These are phyloP conservation scores for Danaus plexippus DNA, from an alignment of 1,140 invertebrate genomes.

Conservation along the genomic window DNA sequence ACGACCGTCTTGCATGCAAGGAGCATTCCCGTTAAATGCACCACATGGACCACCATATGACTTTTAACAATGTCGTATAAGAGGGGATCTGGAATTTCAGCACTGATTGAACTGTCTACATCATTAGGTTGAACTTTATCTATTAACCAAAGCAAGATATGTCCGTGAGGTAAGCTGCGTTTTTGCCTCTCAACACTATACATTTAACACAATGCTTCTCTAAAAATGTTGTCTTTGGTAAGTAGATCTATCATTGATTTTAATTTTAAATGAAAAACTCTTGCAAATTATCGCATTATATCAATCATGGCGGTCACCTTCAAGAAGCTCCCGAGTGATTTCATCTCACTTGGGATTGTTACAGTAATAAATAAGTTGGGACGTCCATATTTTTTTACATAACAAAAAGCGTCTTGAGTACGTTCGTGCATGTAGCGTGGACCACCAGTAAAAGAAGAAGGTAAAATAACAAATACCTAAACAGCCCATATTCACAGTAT, in stretches of 20 bases:
- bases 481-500: background rate
- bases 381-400: slow-evolving; percentile 9
- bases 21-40: background rate
- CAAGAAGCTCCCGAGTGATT: slow-evolving; percentile 3
- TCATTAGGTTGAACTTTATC: slow-evolving; percentile 12
- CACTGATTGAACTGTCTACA: slow-evolving; percentile 15
- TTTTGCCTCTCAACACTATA: too few species aligned
- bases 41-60: slow-evolving; percentile 31
- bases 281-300: too few species aligned
- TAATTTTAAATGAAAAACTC: slow-evolving; percentile 25
- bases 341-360: slow-evolving; percentile 16
- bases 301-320: too few species aligned
- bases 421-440: slow-evolving; percentile 13
- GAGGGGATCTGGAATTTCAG: slow-evolving; percentile 26
- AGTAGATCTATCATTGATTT: slow-evolving; percentile 4
- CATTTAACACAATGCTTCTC: too few species aligned
- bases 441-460: slow-evolving; percentile 6
- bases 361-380: slow-evolving; percentile 14
- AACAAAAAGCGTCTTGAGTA: slow-evolving; percentile 13
- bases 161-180: slow-evolving; percentile 50
- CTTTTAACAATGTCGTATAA: slow-evolving; percentile 37
- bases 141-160: slow-evolving; percentile 32
- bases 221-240: too few species aligned
- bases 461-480: slow-evolving; percentile 13
- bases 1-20: slow-evolving; percentile 43